Base-by-base conservation (phyloP, 2,113 vertebrate species). In the Spea multiplicata region DNA sequence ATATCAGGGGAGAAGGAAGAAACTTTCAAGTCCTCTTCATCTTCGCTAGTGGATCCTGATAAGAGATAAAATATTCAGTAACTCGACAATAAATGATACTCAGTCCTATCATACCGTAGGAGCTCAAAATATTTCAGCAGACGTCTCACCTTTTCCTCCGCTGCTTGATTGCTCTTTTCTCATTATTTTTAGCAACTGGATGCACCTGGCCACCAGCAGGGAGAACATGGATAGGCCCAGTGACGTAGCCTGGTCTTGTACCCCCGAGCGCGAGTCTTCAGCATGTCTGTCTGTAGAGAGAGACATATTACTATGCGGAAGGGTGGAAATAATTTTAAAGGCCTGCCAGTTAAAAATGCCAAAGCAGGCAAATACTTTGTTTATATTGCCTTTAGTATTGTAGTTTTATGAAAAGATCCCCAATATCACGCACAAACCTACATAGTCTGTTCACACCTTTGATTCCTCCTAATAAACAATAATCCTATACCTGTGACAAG, bases 151-250 rank as follows among this genome's bases (percentile, higher is more conserved):
- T 48, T 73, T 80, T 16, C 3, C 53, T 44, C 10, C 52, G 1
- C 59, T 8, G 8, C 92, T 88, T 87, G 74, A 81, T 53, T 83
- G 92, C 83, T 59, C 65, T 9, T 17, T 49, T 55, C 5, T 67
- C 17, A 49, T 88, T 3, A 94, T 92, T 74, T 88, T 92, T 75
- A 99, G 92, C 80, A 98, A 89, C 81, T 48, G 87, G 46, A 94
- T 94, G 87, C 97, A 99, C 81, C 95, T 95, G 82, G 88, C 92
- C 69, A 99, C 96, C 83, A 99, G 85, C 3, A 97, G 88, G 0
- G 94, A 92, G 82, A 99, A 99, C 95, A 99, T 97, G 82, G 93
- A 89, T 64, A 99, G 92, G 12, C 97, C 97, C 77, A 99, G 85
- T 46, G 91, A 91, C 0, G 94, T 94, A 83, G 94, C 93, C 86